Conservation (phyloP, 1,140 invertebrate genomes). For the Cecropterus lyciades region DNA sequence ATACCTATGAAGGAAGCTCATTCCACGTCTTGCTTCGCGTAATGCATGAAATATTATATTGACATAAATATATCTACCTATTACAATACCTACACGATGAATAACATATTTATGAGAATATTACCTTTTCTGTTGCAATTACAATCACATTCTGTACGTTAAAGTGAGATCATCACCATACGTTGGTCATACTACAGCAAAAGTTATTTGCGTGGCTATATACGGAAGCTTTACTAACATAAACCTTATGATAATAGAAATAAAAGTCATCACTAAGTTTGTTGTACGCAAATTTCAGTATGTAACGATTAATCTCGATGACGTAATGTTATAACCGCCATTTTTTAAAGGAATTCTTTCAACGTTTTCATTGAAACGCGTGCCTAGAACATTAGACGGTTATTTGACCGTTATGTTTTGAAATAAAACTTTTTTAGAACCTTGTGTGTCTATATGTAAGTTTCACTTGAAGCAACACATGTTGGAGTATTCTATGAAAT, state of each 20-base stretch:
- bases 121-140: slow-evolving; percentile 22
- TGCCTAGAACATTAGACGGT: background rate
- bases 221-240: background rate
- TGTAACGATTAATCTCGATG: slow-evolving; percentile 26
- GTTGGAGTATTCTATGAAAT: no score
- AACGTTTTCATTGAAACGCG: background rate
- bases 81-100: background rate
- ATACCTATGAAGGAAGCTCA: no score
- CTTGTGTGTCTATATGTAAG: no score
- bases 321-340: slow-evolving; percentile 22
- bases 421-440: no score
- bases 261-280: background rate
- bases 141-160: slow-evolving; percentile 24
- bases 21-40: no score
- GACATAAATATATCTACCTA: no score
- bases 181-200: slow-evolving; percentile 14
- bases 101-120: slow-evolving; percentile 22
- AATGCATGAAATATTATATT: no score
- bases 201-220: background rate
- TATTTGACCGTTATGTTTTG: slow-evolving; percentile 2
- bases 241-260: background rate
- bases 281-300: background rate
- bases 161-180: slow-evolving; percentile 28
- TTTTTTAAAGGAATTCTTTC: slow-evolving; percentile 5
- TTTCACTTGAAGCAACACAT: no score